These are phyloP conservation scores for Colletes latitarsis DNA, from an alignment of 1,140 invertebrate genomes.

Conservation along the genomic window DNA sequence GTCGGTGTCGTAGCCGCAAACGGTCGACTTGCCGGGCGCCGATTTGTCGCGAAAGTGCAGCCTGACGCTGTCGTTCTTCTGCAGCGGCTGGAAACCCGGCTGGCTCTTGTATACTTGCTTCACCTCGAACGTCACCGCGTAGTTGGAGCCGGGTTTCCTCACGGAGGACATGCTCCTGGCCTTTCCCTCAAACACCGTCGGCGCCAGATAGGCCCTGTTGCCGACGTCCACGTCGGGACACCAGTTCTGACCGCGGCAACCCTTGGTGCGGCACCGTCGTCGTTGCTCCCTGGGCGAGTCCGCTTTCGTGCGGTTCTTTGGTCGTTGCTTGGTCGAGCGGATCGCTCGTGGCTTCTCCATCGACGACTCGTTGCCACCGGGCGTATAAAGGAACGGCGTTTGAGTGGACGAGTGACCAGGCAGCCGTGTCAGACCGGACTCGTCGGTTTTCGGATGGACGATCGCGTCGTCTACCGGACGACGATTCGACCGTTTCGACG, in stretches of 20 bases:
- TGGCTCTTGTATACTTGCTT: constrained; percentile 84
- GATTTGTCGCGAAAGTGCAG: constrained; percentile 81
- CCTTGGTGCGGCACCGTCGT: constrained; percentile 73
- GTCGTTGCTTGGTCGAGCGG: constrained; percentile 68
- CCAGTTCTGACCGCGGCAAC: constrained; percentile 78
- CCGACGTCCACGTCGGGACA: constrained; percentile 83
- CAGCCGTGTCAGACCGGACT: constrained; percentile 37
- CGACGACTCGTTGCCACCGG: constrained; percentile 38
- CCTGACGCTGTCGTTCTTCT: constrained; percentile 80
- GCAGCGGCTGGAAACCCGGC: constrained; percentile 79
- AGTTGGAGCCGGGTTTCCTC: constrained; percentile 81
- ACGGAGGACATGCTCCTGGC: constrained; percentile 83
- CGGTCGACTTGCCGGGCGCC: constrained; percentile 73
- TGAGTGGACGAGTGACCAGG: constrained; percentile 63
- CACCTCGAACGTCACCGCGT: constrained; percentile 86
- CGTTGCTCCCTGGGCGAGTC: constrained; percentile 75
- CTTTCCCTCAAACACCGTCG: constrained; percentile 85
- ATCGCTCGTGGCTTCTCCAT: constrained; percentile 55
- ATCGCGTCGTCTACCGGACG: constrained; percentile 11
- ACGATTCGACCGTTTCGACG: constrained; percentile 11
- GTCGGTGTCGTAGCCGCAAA: constrained; percentile 69
- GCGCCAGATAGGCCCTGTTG: constrained; percentile 83
- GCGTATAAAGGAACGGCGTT: constrained; percentile 24
- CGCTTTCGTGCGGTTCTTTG: constrained; percentile 69
- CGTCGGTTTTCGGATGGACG: constrained; percentile 35